phyloP scores from a whole-genome alignment of 2,888 invertebrate species.

The Noctua comes region DNA sequence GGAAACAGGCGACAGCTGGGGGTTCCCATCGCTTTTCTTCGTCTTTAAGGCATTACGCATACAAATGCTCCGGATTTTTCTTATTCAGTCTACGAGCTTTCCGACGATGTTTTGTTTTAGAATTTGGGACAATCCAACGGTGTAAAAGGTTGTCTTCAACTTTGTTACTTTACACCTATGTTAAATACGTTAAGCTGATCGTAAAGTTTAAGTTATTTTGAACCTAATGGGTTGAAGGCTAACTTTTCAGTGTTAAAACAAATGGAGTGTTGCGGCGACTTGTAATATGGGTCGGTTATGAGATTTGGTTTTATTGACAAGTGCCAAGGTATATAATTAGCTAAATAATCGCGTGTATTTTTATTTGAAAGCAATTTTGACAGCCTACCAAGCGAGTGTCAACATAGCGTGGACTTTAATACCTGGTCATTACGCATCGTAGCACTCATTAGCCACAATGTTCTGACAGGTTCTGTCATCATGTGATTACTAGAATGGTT shows the following conservation, averaged over 20 bases:
- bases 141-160: constrained; percentile 38
- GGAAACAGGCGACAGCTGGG: constrained; percentile 50
- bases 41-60: constrained; percentile 47
- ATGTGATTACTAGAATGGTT: constrained; percentile 23
- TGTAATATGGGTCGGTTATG: not conserved
- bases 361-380: constrained; percentile 2
- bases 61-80: constrained; percentile 47
- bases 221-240: not conserved
- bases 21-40: constrained; percentile 52
- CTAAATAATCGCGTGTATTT: not conserved
- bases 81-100: constrained; percentile 13
- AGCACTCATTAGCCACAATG: constrained; percentile 22
- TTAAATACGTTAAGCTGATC: not conserved
- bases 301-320: not conserved
- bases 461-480: constrained; percentile 14
- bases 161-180: constrained; percentile 27
- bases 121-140: constrained; percentile 25
- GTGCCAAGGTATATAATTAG: not conserved
- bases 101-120: constrained; percentile 43
- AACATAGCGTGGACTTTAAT: constrained; percentile 29
- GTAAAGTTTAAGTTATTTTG: constrained; percentile 5
- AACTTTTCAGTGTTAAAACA: constrained; percentile 1
- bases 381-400: not conserved
- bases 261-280: not conserved
- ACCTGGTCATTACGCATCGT: constrained; percentile 2